phyloP scores from a whole-genome alignment of 1,140 invertebrate species.

The Drosophila rufa region DNA sequence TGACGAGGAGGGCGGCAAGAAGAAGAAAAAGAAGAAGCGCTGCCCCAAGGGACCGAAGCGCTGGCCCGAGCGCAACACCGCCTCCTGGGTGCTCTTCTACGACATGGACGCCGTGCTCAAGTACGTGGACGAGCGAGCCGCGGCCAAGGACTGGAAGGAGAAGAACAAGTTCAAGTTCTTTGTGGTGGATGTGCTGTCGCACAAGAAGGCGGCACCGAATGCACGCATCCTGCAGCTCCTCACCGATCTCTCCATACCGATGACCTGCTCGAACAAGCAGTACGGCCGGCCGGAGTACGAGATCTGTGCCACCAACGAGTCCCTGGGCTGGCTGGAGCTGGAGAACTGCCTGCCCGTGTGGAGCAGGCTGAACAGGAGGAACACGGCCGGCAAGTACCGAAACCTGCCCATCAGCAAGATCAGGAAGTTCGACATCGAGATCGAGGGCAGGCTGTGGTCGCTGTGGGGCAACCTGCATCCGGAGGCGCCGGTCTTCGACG shows the following conservation, averaged over 20 bases:
- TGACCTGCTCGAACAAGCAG: constrained; percentile 62
- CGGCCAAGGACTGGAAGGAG: constrained; percentile 67
- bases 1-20: constrained; percentile 43
- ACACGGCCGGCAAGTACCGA: constrained; percentile 86
- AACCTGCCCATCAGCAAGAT: constrained; percentile 85
- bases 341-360: constrained; percentile 85
- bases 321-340: constrained; percentile 86
- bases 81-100: constrained; percentile 79
- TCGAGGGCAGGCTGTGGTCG: constrained; percentile 87
- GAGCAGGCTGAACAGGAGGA: constrained; percentile 86
- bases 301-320: constrained; percentile 85
- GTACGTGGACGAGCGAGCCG: constrained; percentile 62
- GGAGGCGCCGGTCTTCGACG: constrained; percentile 85
- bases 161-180: constrained; percentile 67
- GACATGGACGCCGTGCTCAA: constrained; percentile 61
- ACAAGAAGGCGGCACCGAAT: constrained; percentile 74
- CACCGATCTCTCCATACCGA: constrained; percentile 73
- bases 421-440: constrained; percentile 88
- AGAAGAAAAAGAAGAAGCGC: constrained; percentile 53
- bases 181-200: constrained; percentile 67
- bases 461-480: constrained; percentile 87
- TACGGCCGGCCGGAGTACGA: constrained; percentile 69
- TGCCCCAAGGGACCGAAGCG: constrained; percentile 64
- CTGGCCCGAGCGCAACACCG: constrained; percentile 75
- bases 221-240: constrained; percentile 72